Evolutionary conservation across 2,888 invertebrate genomes (phyloP), one percentile per base, ranked within the genome.

Genomic region (Prenolepis imparis): DNA sequence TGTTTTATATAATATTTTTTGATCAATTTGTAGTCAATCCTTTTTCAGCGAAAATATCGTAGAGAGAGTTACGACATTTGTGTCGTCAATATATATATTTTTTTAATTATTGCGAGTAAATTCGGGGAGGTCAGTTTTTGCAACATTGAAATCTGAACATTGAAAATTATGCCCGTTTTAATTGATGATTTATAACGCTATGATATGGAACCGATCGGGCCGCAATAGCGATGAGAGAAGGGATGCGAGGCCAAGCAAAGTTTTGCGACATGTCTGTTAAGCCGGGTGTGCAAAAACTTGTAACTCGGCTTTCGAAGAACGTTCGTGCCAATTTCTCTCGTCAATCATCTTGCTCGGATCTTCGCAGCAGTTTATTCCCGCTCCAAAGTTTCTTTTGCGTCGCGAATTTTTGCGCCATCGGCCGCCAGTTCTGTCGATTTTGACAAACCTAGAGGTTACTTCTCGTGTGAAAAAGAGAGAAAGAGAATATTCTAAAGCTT

Each of bases 371-470:
- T 72, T 63, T 28, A 63, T 18, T 67, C 15, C 41, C 67, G 74
- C 67, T 48, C 59, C 64, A 32, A 8, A 74, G 64, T 81, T 85
- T 85, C 78, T 78, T 78, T 87, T 41, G 4, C 8, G 36, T n/a
- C 18, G 75, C 77, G 73, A 88, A 88, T 87, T 73, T 83, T 83
- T 74, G 52, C 48, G 32, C 63, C 55, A 84, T 87, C 80, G 80
- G 80, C 66, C 67, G 67, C 66, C 84, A 82, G 67, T 84, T 78
- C 61, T 64, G 36, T 81, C 72, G 67, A 72, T 57, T 78, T 72
- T 36, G 28, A 41, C 41, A 44, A 8, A 3, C 15, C 4, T 4
- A 36, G 36, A 36, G 8, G 48, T 24, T 18, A 24, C 12, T 36
- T 1, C 36, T 18, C 24, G 11, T 2, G 18, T 18, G 15, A 48